A percentile compares a stretch with the other conserved stretches of the same genome.
phyloP scores from a whole-genome alignment of 2,888 invertebrate genomes.

The Polymixis flavicincta region DNA sequence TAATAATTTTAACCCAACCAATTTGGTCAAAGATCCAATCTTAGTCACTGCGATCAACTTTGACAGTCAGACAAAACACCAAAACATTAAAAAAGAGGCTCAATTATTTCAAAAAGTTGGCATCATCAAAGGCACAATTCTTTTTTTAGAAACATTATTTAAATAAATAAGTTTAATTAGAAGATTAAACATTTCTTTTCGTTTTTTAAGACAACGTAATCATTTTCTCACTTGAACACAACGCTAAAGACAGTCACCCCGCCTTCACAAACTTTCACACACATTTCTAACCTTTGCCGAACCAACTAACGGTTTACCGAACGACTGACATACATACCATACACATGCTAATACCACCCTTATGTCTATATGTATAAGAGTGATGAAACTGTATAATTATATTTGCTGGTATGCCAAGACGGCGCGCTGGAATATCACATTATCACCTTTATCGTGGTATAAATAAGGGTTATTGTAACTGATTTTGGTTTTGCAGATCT shows the following conservation, averaged over 20 bases:
- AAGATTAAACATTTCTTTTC: neutral
- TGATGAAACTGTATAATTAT: constrained; percentile 22
- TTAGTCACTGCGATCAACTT: neutral
- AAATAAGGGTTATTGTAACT: constrained; percentile 28
- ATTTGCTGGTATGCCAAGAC: constrained; percentile 13
- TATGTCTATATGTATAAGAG: constrained; percentile 20
- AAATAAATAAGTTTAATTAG: too few relatives aligned
- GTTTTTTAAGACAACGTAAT: constrained; percentile 13
- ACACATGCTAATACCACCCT: constrained; percentile 47
- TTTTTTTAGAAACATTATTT: neutral
- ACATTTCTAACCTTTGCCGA: constrained; percentile 58
- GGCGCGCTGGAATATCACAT: constrained; percentile 2
- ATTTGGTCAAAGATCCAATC: too few relatives aligned
- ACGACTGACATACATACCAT: constrained; percentile 64
- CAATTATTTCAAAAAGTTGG: neutral
- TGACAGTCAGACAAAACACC: neutral
- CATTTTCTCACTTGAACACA: constrained; percentile 43
- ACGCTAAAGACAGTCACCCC: constrained; percentile 46
- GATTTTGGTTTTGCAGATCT: constrained; percentile 16
- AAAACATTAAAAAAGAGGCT: neutral
- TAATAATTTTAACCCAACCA: too few relatives aligned
- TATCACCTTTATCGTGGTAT: constrained; percentile 28
- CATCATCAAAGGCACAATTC: neutral
- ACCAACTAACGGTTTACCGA: constrained; percentile 62
- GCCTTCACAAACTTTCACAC: constrained; percentile 66